Percentiles rank a stretch among this genome's conserved stretches.
Evolutionary conservation across 2,888 invertebrate species (phyloP).

Genomic region (Pyrochroa serraticornis): DNA sequence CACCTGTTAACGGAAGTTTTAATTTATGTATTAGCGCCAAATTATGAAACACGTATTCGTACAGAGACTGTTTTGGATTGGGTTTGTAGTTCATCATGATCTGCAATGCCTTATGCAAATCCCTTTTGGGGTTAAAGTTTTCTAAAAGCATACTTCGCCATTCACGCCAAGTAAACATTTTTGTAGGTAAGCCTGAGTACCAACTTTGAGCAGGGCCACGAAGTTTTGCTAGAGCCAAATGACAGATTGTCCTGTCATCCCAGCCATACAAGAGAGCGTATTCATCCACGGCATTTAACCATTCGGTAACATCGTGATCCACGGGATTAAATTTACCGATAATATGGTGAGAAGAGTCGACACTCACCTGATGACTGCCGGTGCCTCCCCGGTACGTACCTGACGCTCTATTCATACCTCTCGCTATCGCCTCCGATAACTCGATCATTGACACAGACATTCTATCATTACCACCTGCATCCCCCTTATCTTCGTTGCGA

Average conservation of each 20-base stretch:
- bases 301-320: conserved; percentile 10
- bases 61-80: conserved; percentile 2
- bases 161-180: conserved; percentile 18
- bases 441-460: no score
- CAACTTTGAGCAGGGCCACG: conserved; percentile 23
- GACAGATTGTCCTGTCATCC: conserved; percentile 12
- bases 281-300: conserved; percentile 28
- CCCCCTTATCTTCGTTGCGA: no score
- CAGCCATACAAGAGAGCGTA: conserved; percentile 10
- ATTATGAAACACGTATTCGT: conserved; percentile 20
- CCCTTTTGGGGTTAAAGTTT: conserved; percentile 12
- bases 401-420: neutral
- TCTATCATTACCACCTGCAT: no score
- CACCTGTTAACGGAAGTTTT: conserved; percentile 7
- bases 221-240: conserved; percentile 24
- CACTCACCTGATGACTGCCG: no score
- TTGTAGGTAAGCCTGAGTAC: conserved; percentile 20
- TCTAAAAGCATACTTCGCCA: conserved; percentile 10
- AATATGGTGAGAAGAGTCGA: conserved; percentile 1
- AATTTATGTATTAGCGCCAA: conserved; percentile 19
- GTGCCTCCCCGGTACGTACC: neutral
- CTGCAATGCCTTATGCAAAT: conserved; percentile 15
- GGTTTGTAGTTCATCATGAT: conserved; percentile 13
- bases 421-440: neutral
- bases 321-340: conserved; percentile 19